Evolutionary conservation across 2,888 invertebrate species (phyloP), one percentile per base, ranked within the genome.

Genomic region (Diaprepes abbreviatus): DNA sequence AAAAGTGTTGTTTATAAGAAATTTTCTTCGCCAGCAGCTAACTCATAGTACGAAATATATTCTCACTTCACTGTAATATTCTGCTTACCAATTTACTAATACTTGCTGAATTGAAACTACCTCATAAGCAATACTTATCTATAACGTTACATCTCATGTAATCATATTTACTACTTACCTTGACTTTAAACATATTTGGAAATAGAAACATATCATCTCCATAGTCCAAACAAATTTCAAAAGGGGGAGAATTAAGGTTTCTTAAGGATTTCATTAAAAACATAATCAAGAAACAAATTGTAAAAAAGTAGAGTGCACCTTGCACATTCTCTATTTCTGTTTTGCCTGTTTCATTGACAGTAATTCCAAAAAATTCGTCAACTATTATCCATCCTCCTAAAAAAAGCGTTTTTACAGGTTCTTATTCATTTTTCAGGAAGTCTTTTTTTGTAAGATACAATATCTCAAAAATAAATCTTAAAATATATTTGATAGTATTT

Each of bases 201-300:
- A 90, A 89, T 50, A 85, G 81, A 76, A 90, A 91, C 1, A 88
- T 88, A 43, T 85, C 83, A 36, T 85, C 86, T 66, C 88, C 87
- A 5, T 85, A 85, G 74, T 91, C 91, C 0, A 89, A 85, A 74
- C 85, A 82, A 10, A 90, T 81, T 77, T 88, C 85, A 76, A 88
- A 87, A 0, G 91, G 91, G 0, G 89, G 87, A 28, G 88, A 70
- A 33, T 67, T 82, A 10, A 89, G 76, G 76, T 89, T 90, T 57
- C 87, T 83, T 0, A 88, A 78, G 0, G 86, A 85, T 4, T 88
- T 86, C 12, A 89, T 60, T 21, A 64, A 63, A 40, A 74, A 66
- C 67, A 76, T 57, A 3, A 72, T 28, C 1, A 74, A 9, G 9
- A 66, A 66, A 35, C 73, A 72, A 10, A 67, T 43, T 9, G 36